phyloP scores from a whole-genome alignment of 2,888 invertebrate species.

The Ischnus inquisitorius region DNA sequence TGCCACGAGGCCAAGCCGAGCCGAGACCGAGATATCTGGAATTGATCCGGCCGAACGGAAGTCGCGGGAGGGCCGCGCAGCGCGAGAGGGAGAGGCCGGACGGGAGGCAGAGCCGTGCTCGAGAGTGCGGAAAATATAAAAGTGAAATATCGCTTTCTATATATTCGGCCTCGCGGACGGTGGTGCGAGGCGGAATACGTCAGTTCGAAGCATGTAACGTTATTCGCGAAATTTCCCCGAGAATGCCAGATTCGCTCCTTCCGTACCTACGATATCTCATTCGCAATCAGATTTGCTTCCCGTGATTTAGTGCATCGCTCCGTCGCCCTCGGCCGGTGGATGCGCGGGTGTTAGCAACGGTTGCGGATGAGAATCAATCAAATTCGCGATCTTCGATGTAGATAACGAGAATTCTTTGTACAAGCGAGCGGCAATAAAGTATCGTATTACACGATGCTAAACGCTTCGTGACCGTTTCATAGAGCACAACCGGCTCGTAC shows the following conservation, averaged over 20 bases:
- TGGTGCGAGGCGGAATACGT: conserved; percentile 2
- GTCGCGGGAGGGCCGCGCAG: not conserved
- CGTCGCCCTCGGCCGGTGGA: too few relatives aligned
- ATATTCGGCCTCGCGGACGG: conserved; percentile 48
- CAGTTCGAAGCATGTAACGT: conserved; percentile 33
- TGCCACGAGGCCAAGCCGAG: conserved; percentile 28
- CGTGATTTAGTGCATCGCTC: not conserved
- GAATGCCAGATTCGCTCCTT: not conserved
- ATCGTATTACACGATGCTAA: conserved; percentile 4
- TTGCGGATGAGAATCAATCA: conserved; percentile 18
- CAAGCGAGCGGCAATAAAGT: not conserved
- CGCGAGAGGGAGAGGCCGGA: too few relatives aligned
- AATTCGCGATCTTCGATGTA: not conserved
- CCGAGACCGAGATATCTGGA: conserved; percentile 54
- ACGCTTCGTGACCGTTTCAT: not conserved
- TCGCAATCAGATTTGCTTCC: conserved; percentile 52
- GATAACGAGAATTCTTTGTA: too few relatives aligned
- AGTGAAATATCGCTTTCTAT: conserved; percentile 65
- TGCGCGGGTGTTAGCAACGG: not conserved
- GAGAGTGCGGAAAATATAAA: conserved; percentile 67
- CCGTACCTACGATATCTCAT: conserved; percentile 40
- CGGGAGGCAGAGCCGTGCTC: conserved; percentile 5
- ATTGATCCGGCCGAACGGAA: conserved; percentile 61
- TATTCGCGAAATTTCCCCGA: conserved; percentile 24
- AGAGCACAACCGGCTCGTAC: not conserved